These are phyloP conservation scores for Lagopus leucura DNA, from an alignment of 2,113 vertebrate genomes.

Conservation along the genomic window DNA sequence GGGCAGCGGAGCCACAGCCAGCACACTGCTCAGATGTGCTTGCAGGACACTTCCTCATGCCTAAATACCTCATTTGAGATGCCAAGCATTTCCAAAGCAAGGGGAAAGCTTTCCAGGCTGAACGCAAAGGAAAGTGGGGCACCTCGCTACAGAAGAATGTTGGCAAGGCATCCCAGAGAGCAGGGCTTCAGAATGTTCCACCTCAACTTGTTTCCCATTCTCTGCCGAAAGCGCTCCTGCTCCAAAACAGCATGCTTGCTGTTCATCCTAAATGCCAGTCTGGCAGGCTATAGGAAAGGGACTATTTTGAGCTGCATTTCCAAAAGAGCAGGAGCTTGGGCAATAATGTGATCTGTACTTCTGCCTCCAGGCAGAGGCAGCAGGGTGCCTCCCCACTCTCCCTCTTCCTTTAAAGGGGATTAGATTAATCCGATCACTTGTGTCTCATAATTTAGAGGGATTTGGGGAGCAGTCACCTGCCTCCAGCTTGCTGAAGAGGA, in stretches of 20 bases:
- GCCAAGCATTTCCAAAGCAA: not conserved
- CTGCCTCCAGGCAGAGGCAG: rapidly evolving
- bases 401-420: not conserved
- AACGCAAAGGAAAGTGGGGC: not conserved
- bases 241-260: not conserved
- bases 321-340: not conserved
- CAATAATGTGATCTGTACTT: rapidly evolving
- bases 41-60: not conserved
- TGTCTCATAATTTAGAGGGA: not conserved
- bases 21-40: rapidly evolving
- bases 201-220: not conserved
- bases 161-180: not conserved
- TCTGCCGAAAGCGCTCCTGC: not conserved
- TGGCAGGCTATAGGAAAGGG: not conserved
- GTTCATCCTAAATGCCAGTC: not conserved
- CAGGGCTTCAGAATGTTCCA: not conserved
- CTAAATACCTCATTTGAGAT: not conserved
- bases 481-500: not conserved
- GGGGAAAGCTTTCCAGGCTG: not conserved
- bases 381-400: rapidly evolving
- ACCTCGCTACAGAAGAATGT: not conserved
- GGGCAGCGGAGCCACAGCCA: rapidly evolving
- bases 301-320: not conserved
- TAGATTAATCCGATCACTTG: not conserved
- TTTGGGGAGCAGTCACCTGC: not conserved